Conservation (phyloP, 1,140 invertebrate species). For the Penaeus japonicus region DNA sequence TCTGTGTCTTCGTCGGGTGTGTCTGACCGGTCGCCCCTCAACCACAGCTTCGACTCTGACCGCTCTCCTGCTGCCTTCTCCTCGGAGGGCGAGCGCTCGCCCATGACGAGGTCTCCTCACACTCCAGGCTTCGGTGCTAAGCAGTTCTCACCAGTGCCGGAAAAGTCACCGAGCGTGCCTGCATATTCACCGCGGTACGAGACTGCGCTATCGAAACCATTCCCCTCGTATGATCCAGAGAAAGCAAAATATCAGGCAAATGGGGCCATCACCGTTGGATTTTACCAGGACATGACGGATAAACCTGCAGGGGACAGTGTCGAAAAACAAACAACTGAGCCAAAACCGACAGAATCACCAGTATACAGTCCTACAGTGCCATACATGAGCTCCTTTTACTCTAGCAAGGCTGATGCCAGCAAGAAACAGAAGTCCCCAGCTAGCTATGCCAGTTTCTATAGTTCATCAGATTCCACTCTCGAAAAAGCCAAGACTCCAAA, state of each 20-base stretch:
- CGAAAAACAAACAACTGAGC: conserved; percentile 51
- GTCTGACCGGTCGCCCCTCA: conserved; percentile 70
- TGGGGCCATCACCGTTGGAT: conserved; percentile 77
- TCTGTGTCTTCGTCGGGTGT: conserved; percentile 71
- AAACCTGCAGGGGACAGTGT: conserved; percentile 53
- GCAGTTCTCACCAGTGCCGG: conserved; percentile 58
- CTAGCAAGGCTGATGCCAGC: conserved; percentile 48
- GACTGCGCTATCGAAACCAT: conserved; percentile 45
- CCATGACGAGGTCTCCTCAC: conserved; percentile 64
- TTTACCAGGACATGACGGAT: conserved; percentile 75
- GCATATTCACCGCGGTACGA: conserved; percentile 58
- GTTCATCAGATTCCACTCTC: conserved; percentile 44
- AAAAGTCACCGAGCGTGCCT: conserved; percentile 57
- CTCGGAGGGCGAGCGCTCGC: conserved; percentile 55
- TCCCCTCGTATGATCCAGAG: conserved; percentile 55
- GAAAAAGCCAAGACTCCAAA: conserved; percentile 58
- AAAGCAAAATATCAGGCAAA: conserved; percentile 64
- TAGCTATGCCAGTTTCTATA: conserved; percentile 56
- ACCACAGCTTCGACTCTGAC: conserved; percentile 66
- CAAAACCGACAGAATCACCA: conserved; percentile 52
- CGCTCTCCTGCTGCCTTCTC: conserved; percentile 58
- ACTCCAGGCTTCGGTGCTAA: conserved; percentile 65
- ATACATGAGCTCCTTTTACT: conserved; percentile 57
- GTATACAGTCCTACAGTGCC: conserved; percentile 59
- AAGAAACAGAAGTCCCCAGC: conserved; percentile 59